Conservation (phyloP, 2,888 invertebrate genomes). For the Listrodromus nycthemerus region DNA sequence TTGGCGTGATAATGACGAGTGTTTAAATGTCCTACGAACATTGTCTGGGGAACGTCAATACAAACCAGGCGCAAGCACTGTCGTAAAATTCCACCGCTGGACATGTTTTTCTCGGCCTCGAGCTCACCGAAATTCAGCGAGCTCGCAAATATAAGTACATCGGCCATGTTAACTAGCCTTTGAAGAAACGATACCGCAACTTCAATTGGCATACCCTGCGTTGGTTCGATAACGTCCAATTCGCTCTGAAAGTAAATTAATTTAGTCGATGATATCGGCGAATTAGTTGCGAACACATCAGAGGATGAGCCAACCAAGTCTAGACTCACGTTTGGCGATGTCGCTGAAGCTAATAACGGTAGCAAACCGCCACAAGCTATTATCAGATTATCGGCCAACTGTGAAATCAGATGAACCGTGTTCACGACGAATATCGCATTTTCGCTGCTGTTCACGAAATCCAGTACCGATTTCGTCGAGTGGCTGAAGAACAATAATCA, state of each 20-base stretch:
- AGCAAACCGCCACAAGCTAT: slow-evolving; percentile 99
- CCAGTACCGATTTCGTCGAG: slow-evolving; percentile 97
- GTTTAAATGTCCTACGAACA: slow-evolving; percentile 49
- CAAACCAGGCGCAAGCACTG: slow-evolving; percentile 97
- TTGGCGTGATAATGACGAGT: slow-evolving; percentile 60
- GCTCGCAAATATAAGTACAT: slow-evolving; percentile 99
- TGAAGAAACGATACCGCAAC: slow-evolving; percentile 99
- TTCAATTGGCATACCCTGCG: slow-evolving; percentile 99
- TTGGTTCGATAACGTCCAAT: slow-evolving; percentile 98
- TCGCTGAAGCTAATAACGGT: slow-evolving; percentile 98
- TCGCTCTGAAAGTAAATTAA: slow-evolving; percentile 91
- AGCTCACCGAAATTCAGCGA: slow-evolving; percentile 98
- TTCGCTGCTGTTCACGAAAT: slow-evolving; percentile 99
- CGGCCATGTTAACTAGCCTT: slow-evolving; percentile 98
- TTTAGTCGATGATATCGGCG: background rate
- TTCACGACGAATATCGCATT: slow-evolving; percentile 99
- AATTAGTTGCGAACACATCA: slow-evolving; percentile 36
- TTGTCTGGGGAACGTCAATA: slow-evolving; percentile 73
- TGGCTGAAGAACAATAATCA: slow-evolving; percentile 87
- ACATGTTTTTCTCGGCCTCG: slow-evolving; percentile 99
- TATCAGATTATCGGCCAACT: slow-evolving; percentile 99
- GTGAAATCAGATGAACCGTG: slow-evolving; percentile 99
- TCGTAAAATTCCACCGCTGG: slow-evolving; percentile 98
- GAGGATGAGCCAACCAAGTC: background rate
- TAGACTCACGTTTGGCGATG: slow-evolving; percentile 96